phyloP scores from a whole-genome alignment of 2,797 vertebrate genomes.

The Phalanger gymnotis region DNA sequence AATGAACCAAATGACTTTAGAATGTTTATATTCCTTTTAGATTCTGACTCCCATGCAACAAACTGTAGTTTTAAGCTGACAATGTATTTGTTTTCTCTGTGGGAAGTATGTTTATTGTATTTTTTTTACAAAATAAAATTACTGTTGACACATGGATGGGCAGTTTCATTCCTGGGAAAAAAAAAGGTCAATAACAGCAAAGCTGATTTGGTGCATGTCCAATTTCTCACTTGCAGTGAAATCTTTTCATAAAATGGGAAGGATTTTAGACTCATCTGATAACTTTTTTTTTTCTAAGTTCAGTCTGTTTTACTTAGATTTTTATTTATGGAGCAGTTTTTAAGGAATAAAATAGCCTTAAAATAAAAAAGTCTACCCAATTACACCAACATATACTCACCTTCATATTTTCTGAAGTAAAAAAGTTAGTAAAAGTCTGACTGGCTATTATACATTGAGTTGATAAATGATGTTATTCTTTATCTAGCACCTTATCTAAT shows the following conservation, averaged over 20 bases:
- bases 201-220: background rate
- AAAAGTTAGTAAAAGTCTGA: background rate
- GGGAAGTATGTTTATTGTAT: slow-evolving; percentile 39
- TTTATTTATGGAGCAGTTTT: background rate
- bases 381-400: background rate
- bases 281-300: background rate
- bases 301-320: background rate
- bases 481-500: background rate
- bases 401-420: background rate
- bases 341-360: slow-evolving; percentile 9
- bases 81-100: slow-evolving; percentile 51
- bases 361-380: background rate
- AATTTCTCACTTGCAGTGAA: background rate
- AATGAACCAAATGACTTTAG: slow-evolving; percentile 12
- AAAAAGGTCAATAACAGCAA: slow-evolving; percentile 7
- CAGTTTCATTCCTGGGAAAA: background rate
- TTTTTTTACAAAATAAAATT: slow-evolving; percentile 62
- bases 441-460: background rate
- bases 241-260: background rate
- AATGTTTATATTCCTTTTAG: background rate
- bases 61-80: slow-evolving; percentile 34
- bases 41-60: slow-evolving; percentile 11
- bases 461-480: background rate
- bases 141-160: background rate
- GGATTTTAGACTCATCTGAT: background rate